A percentile compares a stretch with the other conserved stretches of the same genome.
phyloP scores from a whole-genome alignment of 2,888 invertebrate genomes.

The Drosophila bunnanda region DNA sequence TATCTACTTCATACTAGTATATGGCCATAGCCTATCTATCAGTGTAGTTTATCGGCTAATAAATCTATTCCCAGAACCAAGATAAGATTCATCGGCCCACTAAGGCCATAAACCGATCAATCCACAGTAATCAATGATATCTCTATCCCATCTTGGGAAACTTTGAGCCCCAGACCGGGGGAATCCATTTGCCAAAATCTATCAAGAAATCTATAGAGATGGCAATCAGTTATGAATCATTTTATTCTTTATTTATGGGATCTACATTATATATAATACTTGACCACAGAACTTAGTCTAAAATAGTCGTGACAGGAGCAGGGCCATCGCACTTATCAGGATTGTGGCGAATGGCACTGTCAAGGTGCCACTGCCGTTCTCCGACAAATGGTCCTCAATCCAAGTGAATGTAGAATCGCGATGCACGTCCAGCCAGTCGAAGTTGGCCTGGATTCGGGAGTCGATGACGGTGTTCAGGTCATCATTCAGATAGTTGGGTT shows the following conservation, averaged over 20 bases:
- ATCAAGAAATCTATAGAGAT: not conserved
- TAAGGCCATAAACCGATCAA: conserved; percentile 41
- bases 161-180: conserved; percentile 4
- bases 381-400: conserved; percentile 54
- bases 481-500: conserved; percentile 39
- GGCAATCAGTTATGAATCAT: conserved; percentile 18
- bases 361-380: conserved; percentile 45
- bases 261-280: conserved; percentile 19
- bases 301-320: conserved; percentile 36
- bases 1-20: conserved; percentile 34
- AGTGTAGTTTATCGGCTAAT: conserved; percentile 8
- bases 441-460: conserved; percentile 66
- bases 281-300: conserved; percentile 31
- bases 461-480: conserved; percentile 52
- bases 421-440: conserved; percentile 72
- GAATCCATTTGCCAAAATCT: not conserved
- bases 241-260: conserved; percentile 6
- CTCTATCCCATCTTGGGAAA: conserved; percentile 18
- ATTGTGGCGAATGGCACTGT: conserved; percentile 51
- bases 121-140: conserved; percentile 26
- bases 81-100: conserved; percentile 58
- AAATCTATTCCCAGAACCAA: conserved; percentile 15
- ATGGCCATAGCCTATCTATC: conserved; percentile 20
- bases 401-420: conserved; percentile 76
- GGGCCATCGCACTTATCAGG: conserved; percentile 29